Conservation (phyloP, 1,140 invertebrate genomes). For the Sarcophaga peregrina region DNA sequence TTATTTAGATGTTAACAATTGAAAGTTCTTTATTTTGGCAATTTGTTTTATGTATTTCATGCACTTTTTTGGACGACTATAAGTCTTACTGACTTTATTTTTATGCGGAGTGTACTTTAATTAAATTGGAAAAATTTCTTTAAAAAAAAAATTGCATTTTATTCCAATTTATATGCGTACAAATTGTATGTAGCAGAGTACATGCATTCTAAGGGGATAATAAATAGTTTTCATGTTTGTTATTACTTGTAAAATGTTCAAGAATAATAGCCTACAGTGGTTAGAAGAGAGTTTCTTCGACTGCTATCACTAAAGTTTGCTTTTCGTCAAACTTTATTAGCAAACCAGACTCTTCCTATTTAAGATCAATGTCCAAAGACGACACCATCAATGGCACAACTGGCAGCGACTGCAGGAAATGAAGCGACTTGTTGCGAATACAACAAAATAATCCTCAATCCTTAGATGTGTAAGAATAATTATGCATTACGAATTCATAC, state of each 20-base stretch:
- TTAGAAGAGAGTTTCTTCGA: too few species aligned
- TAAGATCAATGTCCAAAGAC: too few species aligned
- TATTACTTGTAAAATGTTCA: not conserved
- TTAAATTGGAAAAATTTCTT: slow-evolving; percentile 3
- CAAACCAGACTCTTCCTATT: too few species aligned
- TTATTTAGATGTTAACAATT: not conserved
- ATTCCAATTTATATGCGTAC: not conserved
- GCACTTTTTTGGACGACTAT: not conserved
- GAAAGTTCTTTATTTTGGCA: not conserved
- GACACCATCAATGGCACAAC: too few species aligned
- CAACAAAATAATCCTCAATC: too few species aligned
- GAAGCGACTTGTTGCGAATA: too few species aligned
- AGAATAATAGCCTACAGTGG: not conserved
- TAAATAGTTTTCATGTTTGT: slow-evolving; percentile 15
- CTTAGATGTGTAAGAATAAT: too few species aligned
- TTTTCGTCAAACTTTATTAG: too few species aligned
- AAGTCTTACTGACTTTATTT: not conserved
- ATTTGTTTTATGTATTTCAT: not conserved
- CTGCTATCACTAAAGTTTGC: too few species aligned
- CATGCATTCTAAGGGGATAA: not conserved
- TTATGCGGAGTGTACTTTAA: not conserved
- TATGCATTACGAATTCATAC: too few species aligned
- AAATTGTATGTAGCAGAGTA: too few species aligned
- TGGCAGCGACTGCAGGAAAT: too few species aligned
- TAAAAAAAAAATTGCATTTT: not conserved